Conservation (phyloP, 53 echinoderm and acorn worm species). For the Astropecten irregularis region DNA sequence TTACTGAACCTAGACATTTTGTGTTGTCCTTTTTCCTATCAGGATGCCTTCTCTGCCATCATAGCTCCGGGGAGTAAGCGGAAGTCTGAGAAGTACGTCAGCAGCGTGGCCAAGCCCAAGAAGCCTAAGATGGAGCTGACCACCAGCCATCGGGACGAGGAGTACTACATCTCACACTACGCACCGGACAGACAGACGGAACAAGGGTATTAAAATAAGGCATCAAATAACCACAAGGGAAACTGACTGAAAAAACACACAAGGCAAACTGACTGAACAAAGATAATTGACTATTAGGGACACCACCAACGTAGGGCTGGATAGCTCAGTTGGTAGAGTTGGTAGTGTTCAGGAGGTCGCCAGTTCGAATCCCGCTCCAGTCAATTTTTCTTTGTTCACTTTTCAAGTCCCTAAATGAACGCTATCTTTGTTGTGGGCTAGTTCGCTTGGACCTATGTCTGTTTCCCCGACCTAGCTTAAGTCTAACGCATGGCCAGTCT, state of each 20-base stretch:
- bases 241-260: too few species aligned
- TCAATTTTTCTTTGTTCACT: too few species aligned
- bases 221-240: too few species aligned
- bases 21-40: conserved; percentile 5
- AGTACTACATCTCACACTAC: conserved; percentile 83
- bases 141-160: conserved; percentile 67
- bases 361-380: too few species aligned
- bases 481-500: not conserved
- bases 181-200: conserved; percentile 85
- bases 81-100: conserved; percentile 32
- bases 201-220: conserved; percentile 76
- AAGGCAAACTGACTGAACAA: too few species aligned
- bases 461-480: not conserved
- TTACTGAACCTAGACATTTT: too few species aligned
- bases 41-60: conserved; percentile 77
- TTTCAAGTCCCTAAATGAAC: too few species aligned
- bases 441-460: not conserved
- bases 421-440: not conserved
- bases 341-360: too few species aligned
- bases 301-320: too few species aligned
- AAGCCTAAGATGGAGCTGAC: conserved; percentile 57
- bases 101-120: conserved; percentile 45
- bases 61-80: conserved; percentile 70
- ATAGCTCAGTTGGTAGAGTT: too few species aligned
- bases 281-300: too few species aligned